phyloP scores from a whole-genome alignment of 2,113 vertebrate species.

The Ammodytes dubius region DNA sequence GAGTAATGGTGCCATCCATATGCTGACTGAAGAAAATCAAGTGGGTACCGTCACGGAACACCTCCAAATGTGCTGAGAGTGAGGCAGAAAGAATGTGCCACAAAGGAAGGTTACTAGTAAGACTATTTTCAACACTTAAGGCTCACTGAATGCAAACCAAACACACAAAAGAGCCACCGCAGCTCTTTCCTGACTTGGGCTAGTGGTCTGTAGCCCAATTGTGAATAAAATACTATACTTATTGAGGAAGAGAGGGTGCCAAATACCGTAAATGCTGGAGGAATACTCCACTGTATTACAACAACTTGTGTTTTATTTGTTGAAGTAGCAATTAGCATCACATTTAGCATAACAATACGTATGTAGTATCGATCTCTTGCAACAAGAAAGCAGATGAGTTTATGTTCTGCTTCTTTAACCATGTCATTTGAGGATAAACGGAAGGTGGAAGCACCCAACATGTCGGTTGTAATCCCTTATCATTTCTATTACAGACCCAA shows the following conservation, averaged over 20 bases:
- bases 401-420: neutral
- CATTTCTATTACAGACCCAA: constrained; percentile 1
- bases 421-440: neutral
- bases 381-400: neutral
- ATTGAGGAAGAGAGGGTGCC: neutral
- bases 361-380: neutral
- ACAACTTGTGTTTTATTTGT: neutral
- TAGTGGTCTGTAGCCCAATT: neutral
- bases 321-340: neutral
- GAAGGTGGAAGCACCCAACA: neutral
- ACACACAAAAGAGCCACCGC: neutral
- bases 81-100: constrained; percentile 15
- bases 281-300: neutral
- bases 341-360: neutral
- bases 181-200: neutral
- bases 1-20: constrained; percentile 77
- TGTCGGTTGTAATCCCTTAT: neutral
- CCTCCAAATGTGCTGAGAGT: constrained; percentile 36
- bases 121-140: constrained; percentile 23
- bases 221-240: neutral
- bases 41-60: constrained; percentile 49
- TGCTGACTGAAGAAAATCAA: constrained; percentile 70
- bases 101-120: constrained; percentile 1
- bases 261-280: neutral
- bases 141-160: neutral